Base-by-base conservation (phyloP, 2,113 vertebrate genomes). In the Anthoscopus minutus region DNA sequence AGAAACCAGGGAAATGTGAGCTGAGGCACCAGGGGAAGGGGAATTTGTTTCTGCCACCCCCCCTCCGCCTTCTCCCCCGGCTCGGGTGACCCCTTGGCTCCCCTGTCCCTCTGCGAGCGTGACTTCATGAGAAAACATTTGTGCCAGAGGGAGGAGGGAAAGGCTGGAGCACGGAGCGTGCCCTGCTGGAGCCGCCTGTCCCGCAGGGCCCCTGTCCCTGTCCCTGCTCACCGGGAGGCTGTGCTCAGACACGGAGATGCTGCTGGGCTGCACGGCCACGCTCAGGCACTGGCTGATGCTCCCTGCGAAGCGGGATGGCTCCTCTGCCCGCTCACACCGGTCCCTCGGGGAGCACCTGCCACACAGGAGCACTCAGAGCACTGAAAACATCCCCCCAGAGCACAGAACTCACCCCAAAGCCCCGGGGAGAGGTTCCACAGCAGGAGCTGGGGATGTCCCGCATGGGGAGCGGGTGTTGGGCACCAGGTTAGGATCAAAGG, bases 211-310 rank as follows among this genome's bases (percentile, higher is more conserved):
- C 45, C 58, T 7, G 17, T 6, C 44, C 71, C 61, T 10, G 23
- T 7, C 22, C 65, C 70, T 0, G 4, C 45, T 6, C 95, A 99
- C 99, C 96, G 98, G 97, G 67, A 98, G 97, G 91, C 98, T 99
- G 96, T 99, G 98, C 90, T 99, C 98, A 1, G 99, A 99, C 93
- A 99, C 99, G 0, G 99, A 99, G 53, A 99, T 99, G 98, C 99
- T 99, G 97, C 98, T 98, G 45, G 99, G 99, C 69, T 98, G 98
- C 71, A 99, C 98, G 0, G 95, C 96, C 89, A 99, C 96, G 77
- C 98, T 98, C 97, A 99, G 97, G 89, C 99, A 99, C 95, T 98
- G 98, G 87, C 93, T 90, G 92, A 99, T 98, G 60, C 97, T 97
- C 67, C 98, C 98, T 0, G 99, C 99, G 24, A 99, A 99, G 4